Conservation (phyloP, 2,888 invertebrate species). For the Eupithecia insigniata region DNA sequence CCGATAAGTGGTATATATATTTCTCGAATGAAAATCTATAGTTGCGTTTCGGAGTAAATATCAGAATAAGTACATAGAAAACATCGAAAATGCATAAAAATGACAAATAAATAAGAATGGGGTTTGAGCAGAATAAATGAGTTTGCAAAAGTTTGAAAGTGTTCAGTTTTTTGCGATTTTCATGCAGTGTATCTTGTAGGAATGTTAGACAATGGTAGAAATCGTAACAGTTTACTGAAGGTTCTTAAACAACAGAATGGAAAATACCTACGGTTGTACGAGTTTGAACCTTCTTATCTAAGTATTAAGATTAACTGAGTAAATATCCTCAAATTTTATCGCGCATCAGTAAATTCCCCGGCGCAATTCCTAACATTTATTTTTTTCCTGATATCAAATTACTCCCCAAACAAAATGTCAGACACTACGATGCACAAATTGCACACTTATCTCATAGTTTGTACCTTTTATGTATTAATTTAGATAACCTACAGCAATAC, state of each 20-base stretch:
- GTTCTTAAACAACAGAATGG: neutral
- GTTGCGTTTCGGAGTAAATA: constrained; percentile 10
- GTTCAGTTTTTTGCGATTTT: neutral
- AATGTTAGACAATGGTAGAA: neutral
- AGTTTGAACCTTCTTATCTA: too few species aligned
- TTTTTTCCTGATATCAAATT: neutral
- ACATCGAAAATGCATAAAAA: constrained; percentile 61
- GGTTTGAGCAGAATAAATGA: constrained; percentile 83
- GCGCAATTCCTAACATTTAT: neutral
- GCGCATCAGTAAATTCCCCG: neutral
- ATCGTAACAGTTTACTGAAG: neutral
- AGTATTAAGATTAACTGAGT: neutral
- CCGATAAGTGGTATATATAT: neutral
- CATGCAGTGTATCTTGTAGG: constrained; percentile 24
- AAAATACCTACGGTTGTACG: neutral
- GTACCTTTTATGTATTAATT: too few species aligned
- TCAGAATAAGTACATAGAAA: constrained; percentile 48
- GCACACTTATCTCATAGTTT: too few species aligned
- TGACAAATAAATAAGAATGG: constrained; percentile 72
- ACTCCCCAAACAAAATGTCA: too few species aligned
- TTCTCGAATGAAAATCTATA: constrained; percentile 7
- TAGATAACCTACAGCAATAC: neutral
- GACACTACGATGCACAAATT: too few species aligned
- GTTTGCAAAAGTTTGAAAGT: constrained; percentile 55
- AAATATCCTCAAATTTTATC: too few species aligned